Base-by-base conservation (phyloP, 2,888 invertebrate species). In the Hipparchia semele region DNA sequence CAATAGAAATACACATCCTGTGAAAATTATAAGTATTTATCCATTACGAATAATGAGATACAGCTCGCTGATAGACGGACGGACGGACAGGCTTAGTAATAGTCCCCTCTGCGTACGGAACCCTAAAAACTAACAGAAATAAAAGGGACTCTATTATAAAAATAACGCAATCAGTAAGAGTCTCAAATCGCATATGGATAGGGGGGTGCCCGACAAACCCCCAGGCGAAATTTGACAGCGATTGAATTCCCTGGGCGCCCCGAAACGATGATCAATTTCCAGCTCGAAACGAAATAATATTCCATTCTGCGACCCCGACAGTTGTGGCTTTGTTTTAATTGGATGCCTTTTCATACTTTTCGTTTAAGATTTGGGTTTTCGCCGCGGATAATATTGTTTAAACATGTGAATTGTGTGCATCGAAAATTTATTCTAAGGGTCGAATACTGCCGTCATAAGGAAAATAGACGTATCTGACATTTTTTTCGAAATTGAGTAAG, bases 261-360 rank as follows among this genome's bases (percentile, higher is more conserved):
- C 80, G 78, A 81, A 83, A 82, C 80, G 83, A 83, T 86, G 87
- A 91, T 90, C 87, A 90, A 89, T 90, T 89, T 87, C 86, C 82
- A 87, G 83, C 83, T 81, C 87, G 84, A 86, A 87, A 87, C 85
- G 84, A 84, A 87, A 88, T 89, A 88, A 89, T 88, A 88, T 87
- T 86, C 83, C 85, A 84, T 87, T 86, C 84, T 83, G 82, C 82
- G 80, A 85, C 84, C 84, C 86, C 82, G 78, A 77, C 81, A 83
- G 76, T 79, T 77, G 75, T 71, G 74, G 73, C 71, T 62, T 53
- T 56, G 75, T 72, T 72, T 75, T 80, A 79, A 80, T 80, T 80
- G 77, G 77, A 77, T 77, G 75, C 71, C 74, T 78, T 78, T 78
- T 49, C 70, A 73, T 62, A 70, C 53, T 68, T 74, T 76, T 75